Percentiles rank a stretch among this genome's conserved stretches.
These are phyloP conservation scores for Hydraecia micacea DNA, from an alignment of 2,888 invertebrate species.

Conservation along the genomic window DNA sequence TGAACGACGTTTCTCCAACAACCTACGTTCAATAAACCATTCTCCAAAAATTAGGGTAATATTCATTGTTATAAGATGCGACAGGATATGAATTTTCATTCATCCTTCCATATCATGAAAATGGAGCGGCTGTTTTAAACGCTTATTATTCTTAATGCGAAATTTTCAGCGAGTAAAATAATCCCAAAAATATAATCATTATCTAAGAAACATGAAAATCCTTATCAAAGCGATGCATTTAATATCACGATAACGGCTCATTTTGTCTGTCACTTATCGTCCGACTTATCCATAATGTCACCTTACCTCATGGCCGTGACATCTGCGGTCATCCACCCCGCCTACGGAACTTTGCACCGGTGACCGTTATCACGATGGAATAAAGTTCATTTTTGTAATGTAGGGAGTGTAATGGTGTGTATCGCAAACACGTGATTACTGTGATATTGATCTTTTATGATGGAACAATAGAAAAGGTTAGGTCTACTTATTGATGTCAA, in stretches of 20 bases:
- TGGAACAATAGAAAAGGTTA: constrained; percentile 50
- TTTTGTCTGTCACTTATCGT: constrained; percentile 70
- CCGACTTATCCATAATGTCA: constrained; percentile 71
- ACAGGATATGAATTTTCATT: constrained; percentile 7
- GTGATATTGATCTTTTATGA: constrained; percentile 55
- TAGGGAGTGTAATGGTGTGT: constrained; percentile 41
- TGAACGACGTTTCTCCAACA: background rate
- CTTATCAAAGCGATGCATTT: constrained; percentile 46
- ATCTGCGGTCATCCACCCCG: constrained; percentile 84
- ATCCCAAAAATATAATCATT: background rate
- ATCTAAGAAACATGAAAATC: constrained; percentile 7
- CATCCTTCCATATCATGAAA: background rate
- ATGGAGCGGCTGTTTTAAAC: background rate
- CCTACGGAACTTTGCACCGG: constrained; percentile 80
- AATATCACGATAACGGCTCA: constrained; percentile 62
- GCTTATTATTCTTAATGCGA: background rate
- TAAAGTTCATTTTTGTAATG: constrained; percentile 67
- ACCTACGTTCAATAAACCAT: background rate
- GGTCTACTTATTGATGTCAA: constrained; percentile 26
- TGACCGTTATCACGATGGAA: constrained; percentile 70
- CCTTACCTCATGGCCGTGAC: constrained; percentile 81
- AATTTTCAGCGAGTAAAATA: background rate
- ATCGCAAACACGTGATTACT: constrained; percentile 54
- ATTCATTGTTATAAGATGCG: background rate
- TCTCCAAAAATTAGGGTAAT: background rate